Percentiles rank a stretch among this genome's conserved stretches.
Evolutionary conservation across 1,140 invertebrate species (phyloP).

Genomic region (Sycophaga agraensis): DNA sequence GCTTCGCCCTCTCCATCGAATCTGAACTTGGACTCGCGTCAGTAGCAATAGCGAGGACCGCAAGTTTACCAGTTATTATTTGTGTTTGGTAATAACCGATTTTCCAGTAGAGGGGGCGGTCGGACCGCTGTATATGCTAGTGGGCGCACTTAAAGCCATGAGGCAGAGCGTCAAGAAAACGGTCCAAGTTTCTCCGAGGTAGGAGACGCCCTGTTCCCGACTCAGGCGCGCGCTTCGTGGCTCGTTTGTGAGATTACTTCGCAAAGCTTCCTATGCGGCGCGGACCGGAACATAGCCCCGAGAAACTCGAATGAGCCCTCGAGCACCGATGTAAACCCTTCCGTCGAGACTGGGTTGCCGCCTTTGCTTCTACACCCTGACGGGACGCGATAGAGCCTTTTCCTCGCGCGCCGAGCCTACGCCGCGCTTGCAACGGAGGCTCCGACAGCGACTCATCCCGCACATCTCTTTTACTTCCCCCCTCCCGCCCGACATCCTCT

Average conservation of each 20-base stretch:
- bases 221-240: not conserved
- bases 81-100: slow-evolving; percentile 26
- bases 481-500: too few species aligned
- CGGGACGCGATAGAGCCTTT: too few species aligned
- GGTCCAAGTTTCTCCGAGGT: slow-evolving; percentile 3
- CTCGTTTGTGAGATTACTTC: slow-evolving; percentile 28
- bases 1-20: not conserved
- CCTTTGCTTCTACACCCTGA: not conserved
- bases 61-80: slow-evolving; percentile 25
- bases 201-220: not conserved
- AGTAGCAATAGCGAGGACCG: not conserved
- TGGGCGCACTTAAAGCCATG: not conserved
- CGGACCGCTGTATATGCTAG: slow-evolving; percentile 1
- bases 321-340: slow-evolving; percentile 2
- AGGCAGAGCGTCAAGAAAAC: slow-evolving; percentile 13
- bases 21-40: not conserved
- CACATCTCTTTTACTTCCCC: too few species aligned
- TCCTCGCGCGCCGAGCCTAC: too few species aligned
- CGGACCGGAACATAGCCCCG: not conserved
- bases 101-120: slow-evolving; percentile 8
- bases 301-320: slow-evolving; percentile 9
- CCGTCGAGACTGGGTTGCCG: too few species aligned
- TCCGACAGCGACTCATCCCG: too few species aligned
- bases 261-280: not conserved
- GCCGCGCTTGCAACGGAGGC: too few species aligned